Evolutionary conservation across 2,888 invertebrate genomes (phyloP).

Genomic region (Thysanoteuthis rhombus): DNA sequence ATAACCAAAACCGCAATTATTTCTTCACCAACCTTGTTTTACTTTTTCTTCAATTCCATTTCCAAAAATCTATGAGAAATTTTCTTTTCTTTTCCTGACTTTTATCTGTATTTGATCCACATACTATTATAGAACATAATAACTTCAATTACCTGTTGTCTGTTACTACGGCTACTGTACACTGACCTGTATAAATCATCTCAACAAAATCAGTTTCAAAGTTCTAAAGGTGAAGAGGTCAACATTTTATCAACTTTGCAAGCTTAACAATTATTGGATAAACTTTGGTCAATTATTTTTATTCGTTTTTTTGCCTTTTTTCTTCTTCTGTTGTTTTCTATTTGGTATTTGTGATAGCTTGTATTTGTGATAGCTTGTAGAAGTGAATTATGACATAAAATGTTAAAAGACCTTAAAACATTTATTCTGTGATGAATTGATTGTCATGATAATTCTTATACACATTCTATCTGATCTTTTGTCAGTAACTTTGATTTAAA

Average conservation of each 20-base stretch:
- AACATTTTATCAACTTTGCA: slow-evolving; percentile 12
- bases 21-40: too few species aligned
- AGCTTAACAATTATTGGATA: not conserved
- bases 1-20: too few species aligned
- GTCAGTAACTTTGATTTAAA: not conserved
- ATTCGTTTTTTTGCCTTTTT: not conserved
- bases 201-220: not conserved
- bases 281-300: not conserved
- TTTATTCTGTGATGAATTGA: not conserved
- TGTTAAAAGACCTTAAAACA: not conserved
- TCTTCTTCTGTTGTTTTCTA: not conserved
- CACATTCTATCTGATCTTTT: not conserved
- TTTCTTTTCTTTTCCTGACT: too few species aligned
- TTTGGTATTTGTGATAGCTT: not conserved
- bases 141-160: too few species aligned
- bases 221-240: not conserved
- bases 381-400: not conserved
- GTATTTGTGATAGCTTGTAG: not conserved
- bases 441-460: not conserved
- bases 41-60: too few species aligned
- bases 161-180: too few species aligned
- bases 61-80: too few species aligned
- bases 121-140: too few species aligned
- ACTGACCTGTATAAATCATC: not conserved
- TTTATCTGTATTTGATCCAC: too few species aligned